Evolutionary conservation across 2,888 invertebrate genomes (phyloP), one percentile per base, ranked within the genome.

Genomic region (Drosophila quinaria): DNA sequence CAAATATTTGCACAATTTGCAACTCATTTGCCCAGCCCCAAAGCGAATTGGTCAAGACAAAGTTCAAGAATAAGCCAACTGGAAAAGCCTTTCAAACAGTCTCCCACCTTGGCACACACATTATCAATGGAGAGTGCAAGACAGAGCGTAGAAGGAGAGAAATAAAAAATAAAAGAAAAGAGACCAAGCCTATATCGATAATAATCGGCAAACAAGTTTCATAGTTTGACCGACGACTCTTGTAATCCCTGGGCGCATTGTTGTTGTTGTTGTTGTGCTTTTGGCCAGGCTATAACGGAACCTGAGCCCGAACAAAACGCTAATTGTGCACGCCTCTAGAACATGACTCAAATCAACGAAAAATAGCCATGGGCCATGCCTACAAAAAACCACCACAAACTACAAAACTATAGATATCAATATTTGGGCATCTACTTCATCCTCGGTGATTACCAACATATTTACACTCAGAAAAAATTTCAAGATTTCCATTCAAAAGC

Each of bases 301-400:
- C 80, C 29, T 8, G 29, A 29, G 29, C 8, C 29, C 83, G 75
- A 67, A 79, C 83, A 88, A 71, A 79, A 83, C 88, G 86, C 84
- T 84, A 84, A 84, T 89, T 84, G 84, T 89, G 81, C 84, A 84
- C 89, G 84, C 89, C 84, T 84, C 89, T 78, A 75, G 84, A 84
- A 84, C 89, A 84, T 87, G 87, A 89, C 87, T 87, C 84, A 84
- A 89, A 87, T 87, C 81, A 89, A 63, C 70, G 68, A 68, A 79
- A 78, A 78, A 78, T 67, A 46, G 84, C 84, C 79, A 68, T 49
- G 59, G 72, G 84, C 84, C 61, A 74, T 47, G 68, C 72, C 72
- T 41, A 66, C 70, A 70, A 68, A 77, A 59, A 55, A 59, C 52
- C 47, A 29, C 46, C 22, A 54, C 39, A 70, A 46, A 25, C 46